Evolutionary conservation across 2,888 invertebrate genomes (phyloP).

Genomic region (Phortica okadai): DNA sequence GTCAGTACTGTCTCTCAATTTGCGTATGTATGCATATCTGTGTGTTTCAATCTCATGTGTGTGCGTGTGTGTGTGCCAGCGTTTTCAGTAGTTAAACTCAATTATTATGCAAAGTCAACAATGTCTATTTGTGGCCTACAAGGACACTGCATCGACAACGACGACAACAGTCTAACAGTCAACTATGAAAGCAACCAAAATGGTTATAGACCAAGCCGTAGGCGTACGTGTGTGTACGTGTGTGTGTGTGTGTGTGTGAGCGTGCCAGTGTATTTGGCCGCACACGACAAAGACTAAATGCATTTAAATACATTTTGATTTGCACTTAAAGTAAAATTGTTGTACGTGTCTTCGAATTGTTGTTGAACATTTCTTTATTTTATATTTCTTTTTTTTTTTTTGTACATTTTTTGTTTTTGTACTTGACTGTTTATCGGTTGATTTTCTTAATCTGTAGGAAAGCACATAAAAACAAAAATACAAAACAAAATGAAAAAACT

Average conservation of each 20-base stretch:
- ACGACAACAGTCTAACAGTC: not conserved
- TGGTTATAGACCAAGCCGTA: not conserved
- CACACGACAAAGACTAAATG: constrained; percentile 49
- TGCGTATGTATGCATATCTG: constrained; percentile 32
- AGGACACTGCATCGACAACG: constrained; percentile 29
- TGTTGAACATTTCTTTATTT: not conserved
- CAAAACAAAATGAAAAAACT: constrained; percentile 11
- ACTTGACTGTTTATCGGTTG: not conserved
- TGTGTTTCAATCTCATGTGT: not conserved
- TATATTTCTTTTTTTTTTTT: not conserved
- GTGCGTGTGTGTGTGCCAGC: constrained; percentile 39
- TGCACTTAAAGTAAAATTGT: constrained; percentile 60
- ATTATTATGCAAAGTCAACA: constrained; percentile 69
- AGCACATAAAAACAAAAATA: not conserved
- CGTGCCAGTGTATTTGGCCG: constrained; percentile 9
- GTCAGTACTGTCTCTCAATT: constrained; percentile 20
- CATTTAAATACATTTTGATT: constrained; percentile 69
- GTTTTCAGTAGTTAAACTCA: constrained; percentile 66
- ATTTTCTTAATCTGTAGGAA: constrained; percentile 14
- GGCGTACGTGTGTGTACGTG: not conserved
- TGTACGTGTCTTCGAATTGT: constrained; percentile 51
- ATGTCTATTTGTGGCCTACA: constrained; percentile 64
- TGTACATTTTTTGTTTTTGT: too few relatives aligned
- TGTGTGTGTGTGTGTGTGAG: not conserved
- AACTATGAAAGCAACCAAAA: not conserved